phyloP scores from a whole-genome alignment of 2,888 invertebrate genomes.

The Heteropelma amictum region DNA sequence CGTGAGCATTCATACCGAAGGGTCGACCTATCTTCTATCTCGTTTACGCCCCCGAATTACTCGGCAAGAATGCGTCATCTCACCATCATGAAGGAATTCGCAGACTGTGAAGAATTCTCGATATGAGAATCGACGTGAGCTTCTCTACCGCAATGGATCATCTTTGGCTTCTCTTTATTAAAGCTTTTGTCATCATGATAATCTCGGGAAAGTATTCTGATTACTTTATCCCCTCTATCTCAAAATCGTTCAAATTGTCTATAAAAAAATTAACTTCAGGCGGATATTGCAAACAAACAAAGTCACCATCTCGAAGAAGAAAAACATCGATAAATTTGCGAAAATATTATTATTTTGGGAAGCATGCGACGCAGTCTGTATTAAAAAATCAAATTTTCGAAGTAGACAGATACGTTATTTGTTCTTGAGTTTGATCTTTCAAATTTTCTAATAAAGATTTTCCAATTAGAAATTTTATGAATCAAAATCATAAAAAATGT shows the following conservation, averaged over 20 bases:
- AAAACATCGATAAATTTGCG: too few species aligned
- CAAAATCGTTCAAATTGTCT: neutral
- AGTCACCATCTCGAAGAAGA: too few species aligned
- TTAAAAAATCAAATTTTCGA: too few species aligned
- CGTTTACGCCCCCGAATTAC: conserved; percentile 7
- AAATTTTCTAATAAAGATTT: too few species aligned
- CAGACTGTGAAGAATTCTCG: conserved; percentile 72
- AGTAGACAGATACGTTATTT: too few species aligned
- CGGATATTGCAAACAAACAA: too few species aligned
- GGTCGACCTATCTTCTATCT: conserved; percentile 5
- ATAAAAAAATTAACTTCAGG: neutral
- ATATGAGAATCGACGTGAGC: conserved; percentile 67
- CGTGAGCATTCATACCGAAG: conserved; percentile 18
- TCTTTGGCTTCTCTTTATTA: conserved; percentile 69
- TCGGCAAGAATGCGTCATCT: conserved; percentile 13
- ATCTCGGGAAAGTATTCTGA: conserved; percentile 31
- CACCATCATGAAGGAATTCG: conserved; percentile 63
- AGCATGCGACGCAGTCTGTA: too few species aligned
- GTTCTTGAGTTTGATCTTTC: too few species aligned
- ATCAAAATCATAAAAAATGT: too few species aligned
- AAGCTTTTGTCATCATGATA: conserved; percentile 54
- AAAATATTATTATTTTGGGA: too few species aligned
- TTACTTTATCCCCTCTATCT: conserved; percentile 12
- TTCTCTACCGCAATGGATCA: conserved; percentile 32
- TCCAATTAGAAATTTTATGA: too few species aligned